Conservation (phyloP, 2,113 vertebrate genomes). For the Myanophis thanlyinensis region DNA sequence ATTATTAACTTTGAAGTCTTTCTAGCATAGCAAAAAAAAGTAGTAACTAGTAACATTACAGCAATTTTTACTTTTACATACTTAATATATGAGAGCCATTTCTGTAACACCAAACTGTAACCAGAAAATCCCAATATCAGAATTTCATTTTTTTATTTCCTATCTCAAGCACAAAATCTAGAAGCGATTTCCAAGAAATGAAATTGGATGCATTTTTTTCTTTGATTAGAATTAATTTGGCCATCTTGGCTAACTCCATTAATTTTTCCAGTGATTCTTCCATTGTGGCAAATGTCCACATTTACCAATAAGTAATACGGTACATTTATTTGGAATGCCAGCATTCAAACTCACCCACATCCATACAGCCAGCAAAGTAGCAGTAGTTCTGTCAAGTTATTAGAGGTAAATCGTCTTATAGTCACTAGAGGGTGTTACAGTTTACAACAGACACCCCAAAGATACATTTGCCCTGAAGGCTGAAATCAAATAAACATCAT, state of each 20-base stretch:
- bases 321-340: background rate
- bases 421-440: slow-evolving; percentile 13
- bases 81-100: background rate
- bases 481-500: background rate
- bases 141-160: background rate
- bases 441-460: background rate
- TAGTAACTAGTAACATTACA: background rate
- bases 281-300: background rate
- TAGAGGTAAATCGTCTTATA: background rate
- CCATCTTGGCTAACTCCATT: background rate
- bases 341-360: background rate
- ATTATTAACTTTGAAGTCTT: background rate
- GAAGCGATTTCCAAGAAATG: background rate
- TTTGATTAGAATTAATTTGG: background rate
- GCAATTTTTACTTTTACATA: background rate
- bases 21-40: background rate
- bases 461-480: background rate
- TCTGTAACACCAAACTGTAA: background rate
- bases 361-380: background rate
- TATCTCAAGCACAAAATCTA: background rate
- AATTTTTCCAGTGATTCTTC: background rate
- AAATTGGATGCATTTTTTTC: background rate
- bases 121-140: background rate
- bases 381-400: background rate
- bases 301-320: background rate